These are phyloP conservation scores for Oxycera nigricornis DNA, from an alignment of 2,888 invertebrate genomes.

Conservation along the genomic window DNA sequence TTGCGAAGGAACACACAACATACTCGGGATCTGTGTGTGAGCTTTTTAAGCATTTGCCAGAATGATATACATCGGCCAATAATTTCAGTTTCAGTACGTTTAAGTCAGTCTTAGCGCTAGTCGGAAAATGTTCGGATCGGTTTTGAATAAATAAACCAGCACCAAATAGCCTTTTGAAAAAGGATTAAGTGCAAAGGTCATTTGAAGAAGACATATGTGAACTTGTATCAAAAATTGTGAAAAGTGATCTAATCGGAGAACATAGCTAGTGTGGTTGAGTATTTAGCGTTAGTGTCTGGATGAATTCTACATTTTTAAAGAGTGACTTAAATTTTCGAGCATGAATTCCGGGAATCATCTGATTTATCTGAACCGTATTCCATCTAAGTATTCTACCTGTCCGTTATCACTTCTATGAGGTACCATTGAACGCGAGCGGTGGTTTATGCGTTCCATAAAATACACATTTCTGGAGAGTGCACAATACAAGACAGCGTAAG, in stretches of 20 bases:
- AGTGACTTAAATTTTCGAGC: background rate
- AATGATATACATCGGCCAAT: slow-evolving; percentile 45
- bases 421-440: background rate
- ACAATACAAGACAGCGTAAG: background rate
- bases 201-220: slow-evolving; percentile 12
- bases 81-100: slow-evolving; percentile 57
- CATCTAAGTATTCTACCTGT: background rate
- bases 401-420: background rate
- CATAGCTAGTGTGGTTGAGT: background rate
- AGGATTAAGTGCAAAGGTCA: slow-evolving; percentile 23
- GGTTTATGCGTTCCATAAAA: background rate
- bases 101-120: slow-evolving; percentile 63
- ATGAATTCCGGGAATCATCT: background rate
- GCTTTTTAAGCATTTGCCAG: slow-evolving; percentile 39
- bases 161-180: slow-evolving; percentile 18
- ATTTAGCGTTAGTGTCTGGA: too few relatives aligned
- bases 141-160: slow-evolving; percentile 37
- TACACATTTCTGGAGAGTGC: background rate
- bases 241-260: background rate
- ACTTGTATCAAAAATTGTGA: too few relatives aligned
- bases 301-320: too few relatives aligned
- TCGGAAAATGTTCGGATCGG: slow-evolving; percentile 51
- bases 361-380: background rate
- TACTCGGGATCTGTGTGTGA: slow-evolving; percentile 40
- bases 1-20: slow-evolving; percentile 37